phyloP scores from a whole-genome alignment of 2,888 invertebrate genomes.

The Rotaria socialis region DNA sequence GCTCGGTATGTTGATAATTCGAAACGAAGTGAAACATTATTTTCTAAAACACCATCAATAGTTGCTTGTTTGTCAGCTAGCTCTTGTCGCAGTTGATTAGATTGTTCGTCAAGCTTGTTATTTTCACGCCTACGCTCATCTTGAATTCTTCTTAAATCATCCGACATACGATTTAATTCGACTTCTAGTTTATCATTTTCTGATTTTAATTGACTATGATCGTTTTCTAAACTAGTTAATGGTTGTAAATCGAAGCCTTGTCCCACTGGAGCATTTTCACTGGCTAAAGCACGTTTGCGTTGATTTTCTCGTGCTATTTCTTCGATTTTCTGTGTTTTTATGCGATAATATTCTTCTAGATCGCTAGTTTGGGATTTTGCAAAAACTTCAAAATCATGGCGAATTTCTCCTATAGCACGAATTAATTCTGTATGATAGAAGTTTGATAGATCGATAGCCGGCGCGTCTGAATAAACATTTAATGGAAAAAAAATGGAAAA shows the following conservation, averaged over 20 bases:
- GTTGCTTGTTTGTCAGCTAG: conserved; percentile 17
- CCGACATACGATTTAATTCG: conserved; percentile 10
- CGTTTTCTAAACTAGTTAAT: not conserved
- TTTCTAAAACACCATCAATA: conserved; percentile 34
- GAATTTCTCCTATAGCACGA: conserved; percentile 46
- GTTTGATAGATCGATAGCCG: conserved; percentile 39
- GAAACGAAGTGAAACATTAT: conserved; percentile 43
- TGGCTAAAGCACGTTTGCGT: conserved; percentile 30
- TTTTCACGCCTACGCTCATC: conserved; percentile 37
- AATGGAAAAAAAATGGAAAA: not conserved
- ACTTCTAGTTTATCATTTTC: conserved; percentile 31
- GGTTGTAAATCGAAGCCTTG: not conserved
- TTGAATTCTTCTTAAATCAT: not conserved
- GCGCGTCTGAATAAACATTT: not conserved
- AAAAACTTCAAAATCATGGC: conserved; percentile 44
- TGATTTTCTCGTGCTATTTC: conserved; percentile 38
- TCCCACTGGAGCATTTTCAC: not conserved
- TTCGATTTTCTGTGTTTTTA: conserved; percentile 41
- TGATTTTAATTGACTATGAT: conserved; percentile 11
- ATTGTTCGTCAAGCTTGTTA: conserved; percentile 21
- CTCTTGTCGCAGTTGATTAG: conserved; percentile 14
- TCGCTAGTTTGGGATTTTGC: conserved; percentile 39
- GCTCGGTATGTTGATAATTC: conserved; percentile 43
- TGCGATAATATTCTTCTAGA: conserved; percentile 43
- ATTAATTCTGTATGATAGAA: conserved; percentile 43